A percentile compares a stretch with the other conserved stretches of the same genome.
These are phyloP conservation scores for Sycophila sp. DNA, from an alignment of 1,140 invertebrate genomes.

Conservation along the genomic window DNA sequence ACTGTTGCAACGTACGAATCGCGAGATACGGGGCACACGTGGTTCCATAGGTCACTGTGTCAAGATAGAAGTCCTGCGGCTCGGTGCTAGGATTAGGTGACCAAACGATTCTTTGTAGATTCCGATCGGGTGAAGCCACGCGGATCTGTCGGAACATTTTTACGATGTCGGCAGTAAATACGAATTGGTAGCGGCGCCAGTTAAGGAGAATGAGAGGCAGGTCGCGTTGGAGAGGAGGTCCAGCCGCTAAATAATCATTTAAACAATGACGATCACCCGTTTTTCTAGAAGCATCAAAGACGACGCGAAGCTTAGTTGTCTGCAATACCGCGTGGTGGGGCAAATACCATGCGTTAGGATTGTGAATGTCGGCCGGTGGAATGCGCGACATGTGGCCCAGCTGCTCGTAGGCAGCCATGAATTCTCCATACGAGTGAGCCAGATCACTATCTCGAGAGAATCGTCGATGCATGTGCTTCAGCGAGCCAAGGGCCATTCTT, in stretches of 20 bases:
- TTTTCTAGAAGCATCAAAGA: background rate
- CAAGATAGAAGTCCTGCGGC: conserved; percentile 40
- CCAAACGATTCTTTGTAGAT: conserved; percentile 54
- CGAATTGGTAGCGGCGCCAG: background rate
- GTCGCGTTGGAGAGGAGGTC: background rate
- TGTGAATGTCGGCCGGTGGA: background rate
- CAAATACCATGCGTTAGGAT: background rate
- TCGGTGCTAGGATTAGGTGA: background rate
- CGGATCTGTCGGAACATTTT: conserved; percentile 49
- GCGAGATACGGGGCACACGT: background rate
- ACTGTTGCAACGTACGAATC: background rate
- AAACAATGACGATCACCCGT: background rate
- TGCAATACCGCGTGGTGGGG: background rate
- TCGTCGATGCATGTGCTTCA: background rate
- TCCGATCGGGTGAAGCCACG: conserved; percentile 39
- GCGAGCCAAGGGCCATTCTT: background rate
- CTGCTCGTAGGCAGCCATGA: background rate
- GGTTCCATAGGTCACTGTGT: conserved; percentile 57
- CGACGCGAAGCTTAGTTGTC: background rate
- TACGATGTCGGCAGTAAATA: background rate
- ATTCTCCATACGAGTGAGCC: background rate
- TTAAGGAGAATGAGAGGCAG: background rate
- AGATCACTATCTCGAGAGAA: background rate
- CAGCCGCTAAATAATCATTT: background rate
- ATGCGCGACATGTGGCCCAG: background rate